Evolutionary conservation across 2,113 vertebrate species (phyloP).

Genomic region (Clupea harengus): DNA sequence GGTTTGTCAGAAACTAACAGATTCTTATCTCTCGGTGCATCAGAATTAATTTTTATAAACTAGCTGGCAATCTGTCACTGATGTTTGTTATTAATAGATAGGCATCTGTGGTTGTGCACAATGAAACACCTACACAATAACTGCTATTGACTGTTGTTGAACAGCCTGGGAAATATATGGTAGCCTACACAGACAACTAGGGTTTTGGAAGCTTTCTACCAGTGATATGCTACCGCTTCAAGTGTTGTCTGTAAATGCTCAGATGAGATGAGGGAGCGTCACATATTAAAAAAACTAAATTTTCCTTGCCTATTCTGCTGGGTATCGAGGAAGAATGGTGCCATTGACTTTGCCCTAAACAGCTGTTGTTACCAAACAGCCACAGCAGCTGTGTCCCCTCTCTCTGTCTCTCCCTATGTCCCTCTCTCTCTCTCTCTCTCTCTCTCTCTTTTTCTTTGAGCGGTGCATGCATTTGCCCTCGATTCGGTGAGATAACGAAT

Average conservation of each 20-base stretch:
- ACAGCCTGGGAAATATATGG: slow-evolving; percentile 22
- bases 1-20: not conserved
- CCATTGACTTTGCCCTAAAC: slow-evolving; percentile 3
- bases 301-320: not conserved
- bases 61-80: slow-evolving; percentile 61
- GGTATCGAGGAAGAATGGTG: not conserved
- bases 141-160: slow-evolving; percentile 21
- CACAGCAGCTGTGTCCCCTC: not conserved
- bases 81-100: slow-evolving; percentile 62
- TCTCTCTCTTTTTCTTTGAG: not conserved
- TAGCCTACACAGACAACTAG: not conserved
- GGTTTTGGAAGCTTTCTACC: not conserved
- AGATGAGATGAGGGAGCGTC: not conserved
- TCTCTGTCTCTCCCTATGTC: not conserved
- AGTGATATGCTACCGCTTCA: not conserved
- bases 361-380: slow-evolving; percentile 8
- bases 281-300: not conserved
- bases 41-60: slow-evolving; percentile 63
- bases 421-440: not conserved
- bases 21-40: not conserved
- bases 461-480: slow-evolving; percentile 10
- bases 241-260: not conserved
- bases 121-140: slow-evolving; percentile 35
- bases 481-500: slow-evolving; percentile 8
- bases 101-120: slow-evolving; percentile 57